Evolutionary conservation across 2,113 vertebrate species (phyloP), one percentile per base, ranked within the genome.

Genomic region (Cryptotis parvus): DNA sequence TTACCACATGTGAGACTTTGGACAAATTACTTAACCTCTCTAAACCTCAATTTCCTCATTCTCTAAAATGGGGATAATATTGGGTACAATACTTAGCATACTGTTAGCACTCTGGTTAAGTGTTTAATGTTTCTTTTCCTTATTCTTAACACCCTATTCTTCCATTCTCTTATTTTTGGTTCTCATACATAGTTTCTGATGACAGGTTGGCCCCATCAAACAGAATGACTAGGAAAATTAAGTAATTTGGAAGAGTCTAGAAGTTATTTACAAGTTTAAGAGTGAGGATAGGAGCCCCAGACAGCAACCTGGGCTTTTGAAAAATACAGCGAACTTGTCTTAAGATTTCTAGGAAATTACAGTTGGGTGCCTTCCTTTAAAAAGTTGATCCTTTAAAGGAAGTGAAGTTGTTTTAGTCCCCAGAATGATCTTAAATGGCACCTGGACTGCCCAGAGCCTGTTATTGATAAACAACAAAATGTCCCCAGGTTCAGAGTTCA

Each of bases 51-150:
- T 89, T 73, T 94, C 73, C 81, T 89, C 77, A 9, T 3, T 92
- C 93, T 96, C 78, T 95, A 84, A 92, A 94, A 92, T 94, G 78
- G 41, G 86, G 73, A 93, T 94, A 70, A 89, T 92, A 84, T 27
- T 87, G 80, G 35, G 58, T 75, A 45, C 85, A 79, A 45, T 35
- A 52, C 72, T 37, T 35, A 88, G 22, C 9, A 11, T 9, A 4
- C n/a, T 29, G 9, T 72, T 66, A 69, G 35, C 14, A 35, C 41
- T 75, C 55, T 12, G 66, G 35, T 41, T 29, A 75, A n/a, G 43
- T 41, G 39, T 8, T 84, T n/a, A 84, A 45, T 55, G 63, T 41
- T 33, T 37, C 9, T 73, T 35, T 70, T 58, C 31, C 22, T 22
- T 15, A 39, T 24, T 31, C 65, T 15, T 37, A 7, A 55, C 6